Evolutionary conservation across 2,888 invertebrate genomes (phyloP), one percentile per base, ranked within the genome.

Genomic region (Ichneumoninae sp.): DNA sequence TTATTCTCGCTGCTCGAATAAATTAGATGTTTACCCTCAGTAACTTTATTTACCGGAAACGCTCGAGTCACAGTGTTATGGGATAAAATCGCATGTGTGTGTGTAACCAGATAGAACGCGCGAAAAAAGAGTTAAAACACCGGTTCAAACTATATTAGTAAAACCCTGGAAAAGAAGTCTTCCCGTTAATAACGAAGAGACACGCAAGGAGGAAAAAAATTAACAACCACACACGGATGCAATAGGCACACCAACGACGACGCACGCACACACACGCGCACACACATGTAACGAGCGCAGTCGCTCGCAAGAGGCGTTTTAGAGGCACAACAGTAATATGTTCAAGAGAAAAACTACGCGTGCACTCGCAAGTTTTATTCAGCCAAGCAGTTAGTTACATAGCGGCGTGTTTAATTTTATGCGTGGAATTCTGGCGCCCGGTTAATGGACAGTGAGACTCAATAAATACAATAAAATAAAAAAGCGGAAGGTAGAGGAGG

Each of bases 311-410:
- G 62, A 26, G 50, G 52, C 22, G 36, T 62, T 44, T 36, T n/a
- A 62, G 16, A 30, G n/a, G 30, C 62, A 62, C 57, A 74, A 50
- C 60, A 52, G 33, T 66, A 33, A 13, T 75, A 47, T 66, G 40
- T 40, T 80, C 74, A 62, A 57, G 60, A 8, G 19, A 13, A 65
- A 47, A 19, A 75, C 66, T 66, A 50, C 66, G 52, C 52, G 22
- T 36, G 65, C 72, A 68, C 72, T 71, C 66, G 52, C 44, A 54
- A 50, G 47, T 10, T 75, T 69, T 75, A 75, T 70, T 47, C 75
- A 83, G 70, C 54, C 74, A 83, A 83, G 80, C 76, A 50, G n/a
- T 80, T 83, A 83, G 79, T 65, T 13, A 62, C 40, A 80, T 26
- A 52, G 65, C 52, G 44, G 62, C 26, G 26, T 47, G 47, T 62